These are phyloP conservation scores for Conchocele bisecta DNA, from an alignment of 2,888 invertebrate species.

Conservation along the genomic window DNA sequence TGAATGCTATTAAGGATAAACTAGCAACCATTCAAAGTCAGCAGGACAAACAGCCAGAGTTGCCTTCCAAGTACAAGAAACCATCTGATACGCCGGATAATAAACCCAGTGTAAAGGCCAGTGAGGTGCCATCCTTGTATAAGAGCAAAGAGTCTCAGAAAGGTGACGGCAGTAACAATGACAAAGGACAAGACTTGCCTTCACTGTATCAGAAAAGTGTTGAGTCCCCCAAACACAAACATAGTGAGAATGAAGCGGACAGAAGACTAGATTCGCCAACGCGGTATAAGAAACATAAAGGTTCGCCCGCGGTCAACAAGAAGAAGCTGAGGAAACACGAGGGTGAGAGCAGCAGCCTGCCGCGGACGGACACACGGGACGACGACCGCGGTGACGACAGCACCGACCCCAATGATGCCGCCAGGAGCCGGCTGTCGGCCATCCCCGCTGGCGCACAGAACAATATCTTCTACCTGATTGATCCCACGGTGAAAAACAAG, in stretches of 20 bases:
- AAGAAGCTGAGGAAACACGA: slow-evolving; percentile 1
- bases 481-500: slow-evolving; percentile 68
- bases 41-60: too few relatives aligned
- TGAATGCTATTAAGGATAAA: too few relatives aligned
- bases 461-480: slow-evolving; percentile 72
- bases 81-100: too few relatives aligned
- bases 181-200: slow-evolving; percentile 29
- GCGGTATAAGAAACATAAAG: slow-evolving; percentile 42
- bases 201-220: slow-evolving; percentile 25
- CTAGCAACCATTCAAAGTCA: too few relatives aligned
- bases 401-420: too few relatives aligned
- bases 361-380: slow-evolving; percentile 5
- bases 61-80: too few relatives aligned
- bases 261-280: slow-evolving; percentile 37
- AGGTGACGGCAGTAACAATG: too few relatives aligned
- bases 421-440: too few relatives aligned
- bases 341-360: slow-evolving; percentile 8
- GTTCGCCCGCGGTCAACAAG: slow-evolving; percentile 30
- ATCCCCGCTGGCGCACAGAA: slow-evolving; percentile 44
- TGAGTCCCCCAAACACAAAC: too few relatives aligned
- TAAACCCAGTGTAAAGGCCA: too few relatives aligned
- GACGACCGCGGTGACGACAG: too few relatives aligned
- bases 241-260: slow-evolving; percentile 31
- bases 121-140: too few relatives aligned
- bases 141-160: slow-evolving; percentile 42